Evolutionary conservation across 2,888 invertebrate genomes (phyloP).

Genomic region (Caenorhabditis sp.): DNA sequence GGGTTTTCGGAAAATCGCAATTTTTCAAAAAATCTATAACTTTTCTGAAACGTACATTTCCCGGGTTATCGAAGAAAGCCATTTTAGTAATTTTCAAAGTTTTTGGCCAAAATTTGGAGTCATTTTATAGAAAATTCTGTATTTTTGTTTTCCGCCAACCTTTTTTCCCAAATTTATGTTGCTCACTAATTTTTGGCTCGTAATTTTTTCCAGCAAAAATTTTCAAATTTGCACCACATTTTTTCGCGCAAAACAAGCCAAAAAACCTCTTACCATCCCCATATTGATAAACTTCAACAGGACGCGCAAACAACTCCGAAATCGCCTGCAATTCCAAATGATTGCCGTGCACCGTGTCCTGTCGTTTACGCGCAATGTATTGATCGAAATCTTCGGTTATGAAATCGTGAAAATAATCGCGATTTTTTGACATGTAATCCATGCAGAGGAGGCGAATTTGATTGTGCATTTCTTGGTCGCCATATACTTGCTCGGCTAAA

Average conservation of each 20-base stretch:
- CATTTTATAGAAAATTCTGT: too few species aligned
- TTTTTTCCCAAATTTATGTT: too few species aligned
- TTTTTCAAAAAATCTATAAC: too few species aligned
- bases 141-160: too few species aligned
- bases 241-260: neutral
- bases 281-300: constrained; percentile 86
- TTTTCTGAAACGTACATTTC: too few species aligned
- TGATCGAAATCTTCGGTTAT: constrained; percentile 87
- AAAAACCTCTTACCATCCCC: constrained; percentile 75
- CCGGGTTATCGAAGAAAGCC: too few species aligned
- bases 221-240: neutral
- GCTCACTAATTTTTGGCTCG: too few species aligned
- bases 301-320: constrained; percentile 86
- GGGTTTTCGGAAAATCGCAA: too few species aligned
- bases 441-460: constrained; percentile 84
- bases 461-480: constrained; percentile 87
- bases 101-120: too few species aligned
- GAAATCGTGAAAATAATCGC: constrained; percentile 86
- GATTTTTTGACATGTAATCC: constrained; percentile 87
- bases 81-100: too few species aligned
- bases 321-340: constrained; percentile 90
- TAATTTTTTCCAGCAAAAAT: too few species aligned
- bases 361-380: constrained; percentile 83
- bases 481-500: constrained; percentile 84
- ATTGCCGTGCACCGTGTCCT: constrained; percentile 84